These are phyloP conservation scores for Poeciliopsis turneri DNA, from an alignment of 2,797 vertebrate species.

Conservation along the genomic window DNA sequence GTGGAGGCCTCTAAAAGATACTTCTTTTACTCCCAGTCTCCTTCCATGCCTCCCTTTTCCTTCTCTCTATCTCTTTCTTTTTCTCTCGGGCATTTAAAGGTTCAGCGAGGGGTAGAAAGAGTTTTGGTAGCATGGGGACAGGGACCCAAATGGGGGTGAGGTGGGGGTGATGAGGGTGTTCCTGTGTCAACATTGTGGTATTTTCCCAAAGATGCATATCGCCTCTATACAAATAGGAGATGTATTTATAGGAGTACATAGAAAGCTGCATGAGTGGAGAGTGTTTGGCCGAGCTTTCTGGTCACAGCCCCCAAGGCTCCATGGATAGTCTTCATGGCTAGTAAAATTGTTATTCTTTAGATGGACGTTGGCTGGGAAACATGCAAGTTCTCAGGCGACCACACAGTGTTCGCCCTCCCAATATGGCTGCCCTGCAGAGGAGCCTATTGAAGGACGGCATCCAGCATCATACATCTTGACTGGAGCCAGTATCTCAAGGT, in stretches of 20 bases:
- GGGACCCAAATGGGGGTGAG: constrained; percentile 37
- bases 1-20: constrained; percentile 79
- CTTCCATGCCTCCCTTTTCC: constrained; percentile 63
- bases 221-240: constrained; percentile 82
- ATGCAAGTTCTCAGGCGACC: constrained; percentile 80
- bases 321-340: constrained; percentile 77
- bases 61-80: constrained; percentile 41
- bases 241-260: constrained; percentile 83
- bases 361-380: constrained; percentile 81
- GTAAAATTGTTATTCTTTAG: constrained; percentile 83
- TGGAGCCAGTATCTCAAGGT: constrained; percentile 64
- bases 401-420: constrained; percentile 72
- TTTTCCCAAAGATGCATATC: constrained; percentile 86
- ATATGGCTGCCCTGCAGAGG: constrained; percentile 72
- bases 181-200: constrained; percentile 84
- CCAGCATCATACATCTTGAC: constrained; percentile 69
- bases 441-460: constrained; percentile 67
- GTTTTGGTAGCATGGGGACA: constrained; percentile 53
- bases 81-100: constrained; percentile 67
- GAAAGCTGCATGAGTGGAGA: constrained; percentile 75
- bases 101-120: constrained; percentile 72
- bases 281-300: constrained; percentile 72
- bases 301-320: constrained; percentile 72
- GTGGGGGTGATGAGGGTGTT: constrained; percentile 64
- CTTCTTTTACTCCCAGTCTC: constrained; percentile 73